These are phyloP conservation scores for Acleris emargana DNA, from an alignment of 2,888 invertebrate genomes.

Conservation along the genomic window DNA sequence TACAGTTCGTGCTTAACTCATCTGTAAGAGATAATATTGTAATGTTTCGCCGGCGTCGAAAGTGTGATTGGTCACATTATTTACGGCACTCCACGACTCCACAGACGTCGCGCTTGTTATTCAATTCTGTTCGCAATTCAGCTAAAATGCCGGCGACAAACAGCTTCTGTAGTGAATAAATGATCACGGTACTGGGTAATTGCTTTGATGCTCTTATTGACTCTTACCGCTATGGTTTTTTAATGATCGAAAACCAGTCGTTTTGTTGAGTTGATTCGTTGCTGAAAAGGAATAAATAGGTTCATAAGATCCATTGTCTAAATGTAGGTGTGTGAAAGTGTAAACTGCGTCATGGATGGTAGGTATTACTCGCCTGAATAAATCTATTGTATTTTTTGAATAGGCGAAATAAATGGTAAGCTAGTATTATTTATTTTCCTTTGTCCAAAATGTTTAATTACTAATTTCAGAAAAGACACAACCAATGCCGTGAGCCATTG, in stretches of 20 bases:
- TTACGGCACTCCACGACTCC: constrained; percentile 34
- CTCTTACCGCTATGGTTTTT: not conserved
- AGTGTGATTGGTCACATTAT: constrained; percentile 20
- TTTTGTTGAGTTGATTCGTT: too few relatives aligned
- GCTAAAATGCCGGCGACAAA: constrained; percentile 54
- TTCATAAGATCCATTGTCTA: too few relatives aligned
- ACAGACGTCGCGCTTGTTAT: constrained; percentile 49
- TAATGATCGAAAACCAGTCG: too few relatives aligned
- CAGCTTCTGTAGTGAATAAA: constrained; percentile 55
- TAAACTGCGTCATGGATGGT: too few relatives aligned
- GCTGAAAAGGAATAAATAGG: too few relatives aligned
- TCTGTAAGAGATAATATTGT: not conserved
- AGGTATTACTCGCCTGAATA: too few relatives aligned
- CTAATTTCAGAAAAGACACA: constrained; percentile 16
- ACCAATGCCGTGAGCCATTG: constrained; percentile 28
- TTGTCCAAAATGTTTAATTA: constrained; percentile 29
- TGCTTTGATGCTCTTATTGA: constrained; percentile 32
- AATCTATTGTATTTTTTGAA: too few relatives aligned
- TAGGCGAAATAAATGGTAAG: too few relatives aligned
- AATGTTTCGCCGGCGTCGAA: not conserved
- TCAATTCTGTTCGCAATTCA: constrained; percentile 58
- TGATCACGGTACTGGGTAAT: constrained; percentile 35
- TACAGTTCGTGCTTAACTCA: not conserved
- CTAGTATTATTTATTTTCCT: constrained; percentile 12
- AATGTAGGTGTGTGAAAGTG: too few relatives aligned